A percentile compares a stretch with the other conserved stretches of the same genome.
phyloP scores from a whole-genome alignment of 1,140 invertebrate species.

The Proctacanthus coquilletti region DNA sequence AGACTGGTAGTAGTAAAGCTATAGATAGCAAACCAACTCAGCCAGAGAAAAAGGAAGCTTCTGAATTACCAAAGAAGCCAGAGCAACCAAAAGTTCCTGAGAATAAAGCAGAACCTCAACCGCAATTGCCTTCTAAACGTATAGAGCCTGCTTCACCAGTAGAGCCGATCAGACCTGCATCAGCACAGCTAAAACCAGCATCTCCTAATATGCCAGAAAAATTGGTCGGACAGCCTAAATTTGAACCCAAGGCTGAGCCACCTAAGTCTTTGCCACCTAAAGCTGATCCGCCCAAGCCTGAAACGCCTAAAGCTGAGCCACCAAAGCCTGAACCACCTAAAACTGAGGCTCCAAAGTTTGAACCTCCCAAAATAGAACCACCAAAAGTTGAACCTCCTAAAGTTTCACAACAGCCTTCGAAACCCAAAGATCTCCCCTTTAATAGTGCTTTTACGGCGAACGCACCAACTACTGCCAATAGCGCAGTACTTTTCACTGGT shows the following conservation, averaged over 20 bases:
- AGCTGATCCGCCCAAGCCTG: conserved; percentile 8
- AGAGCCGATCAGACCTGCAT: conserved; percentile 3
- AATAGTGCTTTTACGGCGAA: conserved; percentile 11
- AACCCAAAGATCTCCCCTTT: background rate
- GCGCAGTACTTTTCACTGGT: conserved; percentile 4
- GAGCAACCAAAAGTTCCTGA: conserved; percentile 1
- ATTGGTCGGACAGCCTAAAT: too few species aligned
- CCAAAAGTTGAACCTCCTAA: conserved; percentile 5
- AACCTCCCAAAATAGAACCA: conserved; percentile 1
- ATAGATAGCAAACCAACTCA: conserved; percentile 19
- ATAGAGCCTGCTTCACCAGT: conserved; percentile 1
- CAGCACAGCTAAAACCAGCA: too few species aligned
- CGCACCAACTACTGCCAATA: conserved; percentile 3
- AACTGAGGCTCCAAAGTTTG: conserved; percentile 5
- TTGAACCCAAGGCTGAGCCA: too few species aligned
- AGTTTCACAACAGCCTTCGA: conserved; percentile 6
- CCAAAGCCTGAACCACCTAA: conserved; percentile 5
- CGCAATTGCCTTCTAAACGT: background rate
- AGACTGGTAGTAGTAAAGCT: conserved; percentile 13
- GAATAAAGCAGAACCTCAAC: conserved; percentile 6
- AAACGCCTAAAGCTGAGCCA: background rate
- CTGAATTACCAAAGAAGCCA: conserved; percentile 2
- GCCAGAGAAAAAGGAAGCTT: conserved; percentile 7
- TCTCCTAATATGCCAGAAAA: too few species aligned
- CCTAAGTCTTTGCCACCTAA: background rate